Evolutionary conservation across 1,140 invertebrate species (phyloP), one percentile per base, ranked within the genome.

Genomic region (Pogonomyrmex barbatus): DNA sequence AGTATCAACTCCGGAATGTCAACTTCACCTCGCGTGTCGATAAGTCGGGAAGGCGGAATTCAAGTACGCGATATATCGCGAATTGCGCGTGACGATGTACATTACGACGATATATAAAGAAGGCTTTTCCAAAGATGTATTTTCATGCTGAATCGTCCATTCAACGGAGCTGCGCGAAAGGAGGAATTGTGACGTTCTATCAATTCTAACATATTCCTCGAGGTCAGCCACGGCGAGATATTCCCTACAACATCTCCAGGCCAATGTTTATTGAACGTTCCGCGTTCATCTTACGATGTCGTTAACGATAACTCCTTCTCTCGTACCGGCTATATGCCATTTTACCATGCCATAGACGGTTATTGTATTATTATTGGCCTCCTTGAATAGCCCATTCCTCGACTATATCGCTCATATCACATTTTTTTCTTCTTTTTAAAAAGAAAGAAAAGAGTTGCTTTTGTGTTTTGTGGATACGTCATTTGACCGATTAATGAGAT

Each of bases 341-440:
- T 77, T 71, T 81, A 82, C 9, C 24, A 12, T 54, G 56, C 12
- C 85, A 12, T 71, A 30, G 45, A 82, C 24, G 45, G 85, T 86
- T 86, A 82, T 83, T 70, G 77, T 81, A 82, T 86, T 82, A 82
- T 86, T 82, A 82, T 82, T 82, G 67, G 58, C 17, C 85, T 73
- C n/a, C 77, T 82, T 71, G 85, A 70, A 82, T 82, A n/a, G 67
- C 58, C 45, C 47, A 63, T 78, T 54, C 47, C 36, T 9, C 60
- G 73, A n/a, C 5, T 60, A 4, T 76, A 63, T 63, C 58, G 70
- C 45, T 52, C 42, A n/a, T 17, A 10, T 36, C 12, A 33, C 17
- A 4, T 58, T 84, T 63, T 45, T 63, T 54, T 39, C 54, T 82
- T 71, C 54, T 60, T 17, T 24, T 24, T 24, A 24, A 36, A 6